phyloP scores from a whole-genome alignment of 2,888 invertebrate species.

The Pollenia labialis region DNA sequence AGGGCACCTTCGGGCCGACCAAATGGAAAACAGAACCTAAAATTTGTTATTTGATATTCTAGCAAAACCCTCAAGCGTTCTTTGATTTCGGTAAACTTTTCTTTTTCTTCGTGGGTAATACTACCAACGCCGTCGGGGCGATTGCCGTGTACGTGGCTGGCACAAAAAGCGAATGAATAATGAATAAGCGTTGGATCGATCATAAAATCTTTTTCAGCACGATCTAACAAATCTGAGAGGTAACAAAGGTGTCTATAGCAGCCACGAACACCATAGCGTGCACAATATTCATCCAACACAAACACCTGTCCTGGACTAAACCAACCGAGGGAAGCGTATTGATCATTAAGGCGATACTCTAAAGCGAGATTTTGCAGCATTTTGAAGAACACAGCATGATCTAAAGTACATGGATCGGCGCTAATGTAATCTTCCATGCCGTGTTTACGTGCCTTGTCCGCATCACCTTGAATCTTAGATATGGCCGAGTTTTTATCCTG shows the following conservation, averaged over 20 bases:
- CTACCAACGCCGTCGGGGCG: constrained; percentile 99
- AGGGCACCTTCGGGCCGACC: constrained; percentile 99
- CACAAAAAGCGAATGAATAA: constrained; percentile 99
- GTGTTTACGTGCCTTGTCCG: constrained; percentile 95
- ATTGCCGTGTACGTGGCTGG: constrained; percentile 99
- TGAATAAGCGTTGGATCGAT: constrained; percentile 99
- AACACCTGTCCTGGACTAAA: constrained; percentile 99
- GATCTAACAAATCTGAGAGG: constrained; percentile 96
- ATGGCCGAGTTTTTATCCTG: constrained; percentile 93
- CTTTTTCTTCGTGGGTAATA: constrained; percentile 98
- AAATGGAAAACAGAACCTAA: constrained; percentile 99
- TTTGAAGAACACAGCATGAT: constrained; percentile 96
- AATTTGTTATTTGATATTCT: constrained; percentile 99
- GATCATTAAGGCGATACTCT: constrained; percentile 97
- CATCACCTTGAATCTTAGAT: constrained; percentile 92
- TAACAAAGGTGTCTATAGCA: constrained; percentile 99
- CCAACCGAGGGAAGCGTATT: constrained; percentile 99
- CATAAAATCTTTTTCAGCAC: constrained; percentile 96
- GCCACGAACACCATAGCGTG: constrained; percentile 97
- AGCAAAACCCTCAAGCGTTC: constrained; percentile 95
- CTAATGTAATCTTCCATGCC: constrained; percentile 99
- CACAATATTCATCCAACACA: constrained; percentile 98
- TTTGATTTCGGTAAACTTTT: constrained; percentile 98
- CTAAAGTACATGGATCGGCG: constrained; percentile 99
- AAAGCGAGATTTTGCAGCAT: constrained; percentile 95